phyloP scores from a whole-genome alignment of 2,113 vertebrate genomes.

The Psilopsiagon aymara region DNA sequence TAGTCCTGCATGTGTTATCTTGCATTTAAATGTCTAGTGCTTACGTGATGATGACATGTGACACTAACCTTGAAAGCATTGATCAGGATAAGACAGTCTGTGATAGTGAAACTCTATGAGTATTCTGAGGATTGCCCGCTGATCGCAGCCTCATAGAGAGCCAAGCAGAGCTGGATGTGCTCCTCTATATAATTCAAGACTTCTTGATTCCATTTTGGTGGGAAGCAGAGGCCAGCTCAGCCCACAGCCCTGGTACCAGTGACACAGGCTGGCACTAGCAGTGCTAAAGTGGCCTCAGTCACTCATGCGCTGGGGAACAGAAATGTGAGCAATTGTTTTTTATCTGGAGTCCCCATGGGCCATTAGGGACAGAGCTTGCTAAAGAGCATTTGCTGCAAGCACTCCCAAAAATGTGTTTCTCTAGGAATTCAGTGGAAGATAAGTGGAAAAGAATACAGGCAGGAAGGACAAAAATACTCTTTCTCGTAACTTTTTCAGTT shows the following conservation, averaged over 20 bases:
- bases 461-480: neutral
- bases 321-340: neutral
- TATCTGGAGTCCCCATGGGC: neutral
- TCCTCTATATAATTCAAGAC: neutral
- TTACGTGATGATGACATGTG: rapidly evolving
- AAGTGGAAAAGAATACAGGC: slow-evolving; percentile 16
- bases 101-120: neutral
- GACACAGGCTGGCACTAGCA: neutral
- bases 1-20: neutral
- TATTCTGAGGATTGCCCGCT: neutral
- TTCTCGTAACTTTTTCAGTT: neutral
- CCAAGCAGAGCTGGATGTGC: neutral
- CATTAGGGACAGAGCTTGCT: neutral
- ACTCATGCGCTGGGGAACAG: neutral
- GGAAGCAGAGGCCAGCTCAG: neutral
- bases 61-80: neutral
- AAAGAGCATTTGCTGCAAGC: neutral
- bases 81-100: neutral
- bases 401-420: slow-evolving; percentile 17
- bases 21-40: neutral
- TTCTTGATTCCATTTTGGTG: neutral
- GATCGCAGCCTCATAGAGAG: neutral
- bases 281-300: neutral
- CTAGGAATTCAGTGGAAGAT: slow-evolving; percentile 6
- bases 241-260: neutral